Conservation (phyloP, 2,113 vertebrate species). For the Thomomys bottae region DNA sequence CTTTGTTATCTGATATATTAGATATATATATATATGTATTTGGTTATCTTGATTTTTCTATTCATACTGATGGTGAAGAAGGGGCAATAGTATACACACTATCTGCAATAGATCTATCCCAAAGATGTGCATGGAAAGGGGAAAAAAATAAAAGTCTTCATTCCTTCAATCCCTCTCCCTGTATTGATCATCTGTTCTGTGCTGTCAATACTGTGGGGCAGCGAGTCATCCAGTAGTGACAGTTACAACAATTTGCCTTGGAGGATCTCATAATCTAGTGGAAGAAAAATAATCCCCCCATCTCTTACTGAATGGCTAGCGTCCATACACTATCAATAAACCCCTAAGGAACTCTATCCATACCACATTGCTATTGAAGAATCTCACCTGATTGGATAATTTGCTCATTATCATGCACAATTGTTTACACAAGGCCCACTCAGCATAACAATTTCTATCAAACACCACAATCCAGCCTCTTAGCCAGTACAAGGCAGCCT, state of each 20-base stretch:
- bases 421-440: not conserved
- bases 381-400: not conserved
- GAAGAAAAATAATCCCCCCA: not conserved
- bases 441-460: not conserved
- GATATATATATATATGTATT: too few relatives aligned
- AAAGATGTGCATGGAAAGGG: not conserved
- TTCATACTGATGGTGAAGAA: not conserved
- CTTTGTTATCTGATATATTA: too few relatives aligned
- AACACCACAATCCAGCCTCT: not conserved
- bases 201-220: not conserved
- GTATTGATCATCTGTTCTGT: not conserved
- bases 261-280: not conserved
- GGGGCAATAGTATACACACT: not conserved
- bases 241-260: not conserved
- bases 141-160: not conserved
- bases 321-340: not conserved
- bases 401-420: conserved; percentile 14
- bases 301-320: not conserved
- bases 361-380: not conserved
- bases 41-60: too few relatives aligned
- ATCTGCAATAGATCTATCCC: not conserved
- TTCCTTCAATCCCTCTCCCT: not conserved
- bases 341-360: not conserved
- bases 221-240: not conserved
- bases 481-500: not conserved